A percentile compares a stretch with the other conserved stretches of the same genome.
phyloP scores from a whole-genome alignment of 1,140 invertebrate species.

The Trissolcus basalis region DNA sequence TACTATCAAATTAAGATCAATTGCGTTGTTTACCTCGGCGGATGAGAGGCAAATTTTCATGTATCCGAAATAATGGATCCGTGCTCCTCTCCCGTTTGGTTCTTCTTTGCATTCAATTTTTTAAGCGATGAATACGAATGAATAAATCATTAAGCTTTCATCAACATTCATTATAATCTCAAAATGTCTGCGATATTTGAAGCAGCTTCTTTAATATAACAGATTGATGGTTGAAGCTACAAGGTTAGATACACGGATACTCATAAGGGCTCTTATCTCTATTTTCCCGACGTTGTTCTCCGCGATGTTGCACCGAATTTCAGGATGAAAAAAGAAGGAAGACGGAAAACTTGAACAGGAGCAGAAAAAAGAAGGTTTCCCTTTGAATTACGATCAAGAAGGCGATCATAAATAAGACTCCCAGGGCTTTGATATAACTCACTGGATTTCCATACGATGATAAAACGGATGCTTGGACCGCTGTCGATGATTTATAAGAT shows the following conservation, averaged over 20 bases:
- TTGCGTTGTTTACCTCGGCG: constrained; percentile 6
- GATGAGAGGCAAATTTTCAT: constrained; percentile 19
- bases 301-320: constrained; percentile 40
- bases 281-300: constrained; percentile 50
- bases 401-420: constrained; percentile 70
- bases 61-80: constrained; percentile 7
- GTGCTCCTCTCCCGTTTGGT: not conserved
- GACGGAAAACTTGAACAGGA: constrained; percentile 50
- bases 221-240: constrained; percentile 41
- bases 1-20: constrained; percentile 7
- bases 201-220: constrained; percentile 30
- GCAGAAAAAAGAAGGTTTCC: constrained; percentile 46
- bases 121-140: constrained; percentile 14
- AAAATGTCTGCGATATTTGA: constrained; percentile 17
- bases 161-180: constrained; percentile 32
- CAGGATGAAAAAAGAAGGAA: constrained; percentile 48
- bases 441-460: constrained; percentile 75
- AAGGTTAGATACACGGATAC: constrained; percentile 31
- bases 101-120: not conserved
- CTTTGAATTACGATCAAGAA: constrained; percentile 68
- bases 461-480: constrained; percentile 70
- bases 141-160: constrained; percentile 36
- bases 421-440: constrained; percentile 69
- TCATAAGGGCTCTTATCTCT: constrained; percentile 51
- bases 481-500: constrained; percentile 71